Evolutionary conservation across 1,140 invertebrate genomes (phyloP).

Genomic region (Drosophila repletoides): DNA sequence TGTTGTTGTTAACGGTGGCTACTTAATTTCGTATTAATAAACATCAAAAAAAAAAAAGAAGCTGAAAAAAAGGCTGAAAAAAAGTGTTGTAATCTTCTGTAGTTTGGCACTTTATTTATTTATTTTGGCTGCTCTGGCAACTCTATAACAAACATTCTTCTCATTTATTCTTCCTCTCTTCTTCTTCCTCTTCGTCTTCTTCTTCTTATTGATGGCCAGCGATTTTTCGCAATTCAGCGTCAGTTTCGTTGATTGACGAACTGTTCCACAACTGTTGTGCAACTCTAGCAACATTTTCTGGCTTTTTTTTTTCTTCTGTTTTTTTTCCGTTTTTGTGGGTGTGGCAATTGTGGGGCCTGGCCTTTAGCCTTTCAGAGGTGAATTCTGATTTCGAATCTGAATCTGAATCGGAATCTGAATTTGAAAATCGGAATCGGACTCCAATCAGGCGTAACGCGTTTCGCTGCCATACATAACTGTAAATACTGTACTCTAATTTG

Average conservation of each 20-base stretch:
- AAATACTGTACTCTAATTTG: slow-evolving; percentile 64
- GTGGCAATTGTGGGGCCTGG: slow-evolving; percentile 38
- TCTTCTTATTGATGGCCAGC: slow-evolving; percentile 44
- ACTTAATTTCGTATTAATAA: slow-evolving; percentile 80
- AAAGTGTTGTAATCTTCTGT: slow-evolving; percentile 71
- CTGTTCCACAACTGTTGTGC: slow-evolving; percentile 49
- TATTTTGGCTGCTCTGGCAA: slow-evolving; percentile 51
- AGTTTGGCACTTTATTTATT: slow-evolving; percentile 76
- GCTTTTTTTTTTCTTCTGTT: no score
- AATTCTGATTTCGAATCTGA: no score
- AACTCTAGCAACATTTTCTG: slow-evolving; percentile 27
- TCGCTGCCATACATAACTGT: slow-evolving; percentile 33
- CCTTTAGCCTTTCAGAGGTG: slow-evolving; percentile 1
- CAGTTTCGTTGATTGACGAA: slow-evolving; percentile 70
- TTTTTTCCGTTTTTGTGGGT: slow-evolving; percentile 39
- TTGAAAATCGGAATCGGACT: slow-evolving; percentile 14
- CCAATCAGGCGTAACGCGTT: slow-evolving; percentile 45
- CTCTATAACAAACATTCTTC: slow-evolving; percentile 40
- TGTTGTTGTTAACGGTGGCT: slow-evolving; percentile 59
- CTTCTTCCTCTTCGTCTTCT: slow-evolving; percentile 8
- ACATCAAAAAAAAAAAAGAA: slow-evolving; percentile 78
- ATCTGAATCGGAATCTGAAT: not conserved
- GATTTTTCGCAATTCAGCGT: slow-evolving; percentile 68
- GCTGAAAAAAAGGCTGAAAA: no score
- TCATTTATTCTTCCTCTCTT: not conserved